Percentiles rank a stretch among this genome's conserved stretches.
phyloP scores from a whole-genome alignment of 2,888 invertebrate genomes.

The Iphiclides podalirius region DNA sequence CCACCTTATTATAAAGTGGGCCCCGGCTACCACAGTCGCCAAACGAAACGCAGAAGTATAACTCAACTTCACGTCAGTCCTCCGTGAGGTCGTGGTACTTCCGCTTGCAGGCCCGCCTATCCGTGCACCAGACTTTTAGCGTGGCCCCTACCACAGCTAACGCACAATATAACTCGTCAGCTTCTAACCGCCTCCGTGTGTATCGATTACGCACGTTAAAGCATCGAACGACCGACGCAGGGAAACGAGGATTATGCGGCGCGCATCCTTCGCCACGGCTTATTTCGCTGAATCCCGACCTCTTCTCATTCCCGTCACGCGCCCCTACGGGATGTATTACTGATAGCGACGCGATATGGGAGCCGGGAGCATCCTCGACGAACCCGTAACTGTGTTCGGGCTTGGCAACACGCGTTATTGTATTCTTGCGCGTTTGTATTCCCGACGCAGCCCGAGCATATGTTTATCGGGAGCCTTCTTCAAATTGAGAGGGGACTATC shows the following conservation, averaged over 20 bases:
- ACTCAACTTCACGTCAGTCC: too few relatives aligned
- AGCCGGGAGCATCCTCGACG: slow-evolving; percentile 41
- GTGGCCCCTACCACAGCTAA: too few relatives aligned
- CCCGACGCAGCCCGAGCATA: slow-evolving; percentile 63
- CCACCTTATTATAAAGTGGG: too few relatives aligned
- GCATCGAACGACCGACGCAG: too few relatives aligned
- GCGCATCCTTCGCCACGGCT: slow-evolving; percentile 54
- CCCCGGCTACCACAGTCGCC: too few relatives aligned
- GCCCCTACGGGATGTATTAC: slow-evolving; percentile 66
- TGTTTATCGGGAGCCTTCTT: slow-evolving; percentile 62
- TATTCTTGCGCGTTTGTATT: slow-evolving; percentile 68
- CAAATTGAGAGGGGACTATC: slow-evolving; percentile 59
- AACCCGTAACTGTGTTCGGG: slow-evolving; percentile 51
- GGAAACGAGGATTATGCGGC: slow-evolving; percentile 54
- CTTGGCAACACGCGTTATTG: slow-evolving; percentile 63
- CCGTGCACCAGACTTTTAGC: too few relatives aligned
- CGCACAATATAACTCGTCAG: too few relatives aligned
- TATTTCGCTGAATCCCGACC: slow-evolving; percentile 54
- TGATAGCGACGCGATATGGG: slow-evolving; percentile 55
- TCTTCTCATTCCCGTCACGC: slow-evolving; percentile 60
- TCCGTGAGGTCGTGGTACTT: too few relatives aligned
- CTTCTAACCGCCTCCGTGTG: too few relatives aligned
- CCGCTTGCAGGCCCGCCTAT: too few relatives aligned
- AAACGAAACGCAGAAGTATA: too few relatives aligned
- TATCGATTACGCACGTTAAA: too few relatives aligned